Percentiles rank a stretch among this genome's conserved stretches.
Conservation (phyloP, 2,113 vertebrate species). For the Cervus canadensis region DNA sequence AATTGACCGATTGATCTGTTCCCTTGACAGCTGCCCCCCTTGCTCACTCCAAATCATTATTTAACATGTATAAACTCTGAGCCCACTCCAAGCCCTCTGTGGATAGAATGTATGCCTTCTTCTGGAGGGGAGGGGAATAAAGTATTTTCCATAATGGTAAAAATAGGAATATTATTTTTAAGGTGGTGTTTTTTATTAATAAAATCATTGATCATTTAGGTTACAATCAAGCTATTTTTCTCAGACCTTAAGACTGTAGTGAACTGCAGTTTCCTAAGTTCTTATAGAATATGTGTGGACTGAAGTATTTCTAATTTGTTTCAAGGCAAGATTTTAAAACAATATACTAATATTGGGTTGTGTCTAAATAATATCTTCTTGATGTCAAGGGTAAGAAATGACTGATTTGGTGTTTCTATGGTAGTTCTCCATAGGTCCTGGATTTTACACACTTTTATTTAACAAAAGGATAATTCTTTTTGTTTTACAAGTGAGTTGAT, state of each 20-base stretch:
- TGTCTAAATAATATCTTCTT: not conserved
- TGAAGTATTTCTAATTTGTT: not conserved
- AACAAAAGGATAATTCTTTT: not conserved
- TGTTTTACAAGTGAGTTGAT: not conserved
- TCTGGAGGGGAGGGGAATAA: not conserved
- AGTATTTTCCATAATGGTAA: not conserved
- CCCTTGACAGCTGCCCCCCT: conserved; percentile 20
- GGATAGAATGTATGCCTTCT: not conserved
- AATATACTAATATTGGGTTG: not conserved
- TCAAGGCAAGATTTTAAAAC: not conserved
- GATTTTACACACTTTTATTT: not conserved
- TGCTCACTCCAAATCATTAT: not conserved
- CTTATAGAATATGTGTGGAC: not conserved
- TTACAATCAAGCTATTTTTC: not conserved
- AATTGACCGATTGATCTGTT: conserved; percentile 78
- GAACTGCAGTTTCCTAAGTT: not conserved
- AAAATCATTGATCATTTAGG: not conserved
- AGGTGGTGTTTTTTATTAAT: not conserved
- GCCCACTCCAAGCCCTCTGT: not conserved
- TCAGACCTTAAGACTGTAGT: not conserved
- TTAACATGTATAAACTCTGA: conserved; percentile 18
- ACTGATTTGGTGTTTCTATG: not conserved
- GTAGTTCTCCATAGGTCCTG: not conserved
- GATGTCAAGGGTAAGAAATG: not conserved
- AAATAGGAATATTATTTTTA: conserved; percentile 1